These are phyloP conservation scores for Ichneumoninae sp. DNA, from an alignment of 2,888 invertebrate species.

Conservation along the genomic window DNA sequence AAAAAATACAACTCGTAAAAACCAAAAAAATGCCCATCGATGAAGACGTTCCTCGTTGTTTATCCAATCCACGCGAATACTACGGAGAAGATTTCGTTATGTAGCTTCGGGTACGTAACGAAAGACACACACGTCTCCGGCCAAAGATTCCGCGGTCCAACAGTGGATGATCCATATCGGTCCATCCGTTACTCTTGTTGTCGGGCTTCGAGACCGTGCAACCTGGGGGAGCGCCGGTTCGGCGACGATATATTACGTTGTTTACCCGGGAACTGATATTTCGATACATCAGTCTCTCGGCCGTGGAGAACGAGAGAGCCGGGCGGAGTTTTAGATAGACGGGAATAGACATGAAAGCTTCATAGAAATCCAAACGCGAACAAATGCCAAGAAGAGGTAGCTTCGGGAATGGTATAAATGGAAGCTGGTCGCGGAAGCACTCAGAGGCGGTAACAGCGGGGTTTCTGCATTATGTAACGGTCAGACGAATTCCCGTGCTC, in stretches of 20 bases:
- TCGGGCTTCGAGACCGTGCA: not conserved
- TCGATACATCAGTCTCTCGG: constrained; percentile 45
- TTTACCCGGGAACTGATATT: constrained; percentile 44
- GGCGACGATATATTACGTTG: constrained; percentile 47
- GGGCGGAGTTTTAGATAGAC: constrained; percentile 10
- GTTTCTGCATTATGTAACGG: constrained; percentile 50
- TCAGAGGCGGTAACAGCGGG: constrained; percentile 42
- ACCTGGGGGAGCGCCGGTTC: not conserved
- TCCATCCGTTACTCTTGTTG: not conserved
- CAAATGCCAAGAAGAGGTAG: constrained; percentile 33
- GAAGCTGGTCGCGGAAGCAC: constrained; percentile 18
- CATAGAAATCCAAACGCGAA: constrained; percentile 43
- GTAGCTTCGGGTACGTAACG: not conserved
- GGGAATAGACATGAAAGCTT: constrained; percentile 38
- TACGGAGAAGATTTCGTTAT: not conserved
- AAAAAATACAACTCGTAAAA: not conserved
- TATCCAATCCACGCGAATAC: constrained; percentile 4
- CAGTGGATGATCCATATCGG: not conserved
- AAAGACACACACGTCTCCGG: not conserved
- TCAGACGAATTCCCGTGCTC: constrained; percentile 33
- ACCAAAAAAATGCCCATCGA: not conserved
- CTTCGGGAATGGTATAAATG: constrained; percentile 40
- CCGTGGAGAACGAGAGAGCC: not conserved
- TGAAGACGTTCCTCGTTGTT: constrained; percentile 30
- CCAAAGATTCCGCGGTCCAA: not conserved